phyloP scores from a whole-genome alignment of 1,140 invertebrate species.

The Vollenhovia emeryi region DNA sequence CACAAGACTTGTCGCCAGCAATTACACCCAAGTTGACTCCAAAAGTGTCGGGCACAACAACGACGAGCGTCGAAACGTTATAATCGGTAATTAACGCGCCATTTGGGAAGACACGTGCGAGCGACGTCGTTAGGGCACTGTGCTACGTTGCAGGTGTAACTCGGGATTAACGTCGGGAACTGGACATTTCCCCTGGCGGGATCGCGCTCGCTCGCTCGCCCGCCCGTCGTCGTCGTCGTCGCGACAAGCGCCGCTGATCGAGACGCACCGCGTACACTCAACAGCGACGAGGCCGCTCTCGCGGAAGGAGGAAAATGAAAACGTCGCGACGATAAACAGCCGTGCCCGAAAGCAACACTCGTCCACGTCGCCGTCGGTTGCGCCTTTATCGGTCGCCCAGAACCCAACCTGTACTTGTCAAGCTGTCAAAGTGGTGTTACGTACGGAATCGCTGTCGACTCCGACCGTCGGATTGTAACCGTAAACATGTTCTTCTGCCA shows the following conservation, averaged over 20 bases:
- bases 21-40: not conserved
- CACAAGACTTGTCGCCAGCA: constrained; percentile 10
- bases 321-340: not conserved
- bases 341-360: constrained; percentile 52
- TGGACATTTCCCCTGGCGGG: not conserved
- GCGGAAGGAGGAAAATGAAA: not conserved
- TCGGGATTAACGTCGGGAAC: not conserved
- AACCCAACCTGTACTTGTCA: constrained; percentile 82
- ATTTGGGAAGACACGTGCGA: not conserved
- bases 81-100: not conserved
- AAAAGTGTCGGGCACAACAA: not conserved
- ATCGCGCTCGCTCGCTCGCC: not conserved
- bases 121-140: not conserved
- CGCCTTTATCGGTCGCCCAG: constrained; percentile 65
- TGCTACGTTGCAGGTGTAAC: not conserved
- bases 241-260: not conserved
- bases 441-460: constrained; percentile 82
- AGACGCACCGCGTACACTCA: not conserved
- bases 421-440: constrained; percentile 81
- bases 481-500: constrained; percentile 85
- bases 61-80: not conserved
- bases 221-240: not conserved
- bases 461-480: constrained; percentile 83
- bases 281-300: not conserved
- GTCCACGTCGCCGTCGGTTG: constrained; percentile 22